A percentile compares a stretch with the other conserved stretches of the same genome.
These are phyloP conservation scores for Octopus sinensis DNA, from an alignment of 1,140 invertebrate genomes.

Conservation along the genomic window DNA sequence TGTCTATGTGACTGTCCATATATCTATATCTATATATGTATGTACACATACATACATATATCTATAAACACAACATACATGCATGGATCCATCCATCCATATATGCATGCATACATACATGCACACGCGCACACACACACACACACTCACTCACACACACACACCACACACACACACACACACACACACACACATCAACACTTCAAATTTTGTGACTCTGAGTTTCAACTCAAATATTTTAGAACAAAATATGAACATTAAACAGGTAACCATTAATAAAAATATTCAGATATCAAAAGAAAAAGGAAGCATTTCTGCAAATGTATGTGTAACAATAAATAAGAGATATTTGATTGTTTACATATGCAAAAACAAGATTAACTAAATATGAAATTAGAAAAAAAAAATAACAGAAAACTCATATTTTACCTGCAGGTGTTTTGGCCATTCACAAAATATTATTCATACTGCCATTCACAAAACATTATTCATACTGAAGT, in stretches of 20 bases:
- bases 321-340: neutral
- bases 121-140: neutral
- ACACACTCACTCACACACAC: neutral
- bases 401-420: no score
- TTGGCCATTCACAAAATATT: no score
- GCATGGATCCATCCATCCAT: neutral
- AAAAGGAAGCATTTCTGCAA: neutral
- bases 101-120: neutral
- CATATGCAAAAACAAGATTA: neutral
- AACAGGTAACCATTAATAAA: no score
- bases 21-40: neutral
- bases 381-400: neutral
- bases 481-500: no score
- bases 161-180: neutral
- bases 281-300: no score
- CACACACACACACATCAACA: neutral
- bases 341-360: neutral
- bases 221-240: no score
- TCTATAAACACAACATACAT: constrained; percentile 17
- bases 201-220: neutral
- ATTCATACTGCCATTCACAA: no score
- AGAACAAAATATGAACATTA: no score
- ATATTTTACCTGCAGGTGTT: no score
- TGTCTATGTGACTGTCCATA: neutral
- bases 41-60: constrained; percentile 12